Conservation (phyloP, 2,113 vertebrate species). For the Hucho hucho region DNA sequence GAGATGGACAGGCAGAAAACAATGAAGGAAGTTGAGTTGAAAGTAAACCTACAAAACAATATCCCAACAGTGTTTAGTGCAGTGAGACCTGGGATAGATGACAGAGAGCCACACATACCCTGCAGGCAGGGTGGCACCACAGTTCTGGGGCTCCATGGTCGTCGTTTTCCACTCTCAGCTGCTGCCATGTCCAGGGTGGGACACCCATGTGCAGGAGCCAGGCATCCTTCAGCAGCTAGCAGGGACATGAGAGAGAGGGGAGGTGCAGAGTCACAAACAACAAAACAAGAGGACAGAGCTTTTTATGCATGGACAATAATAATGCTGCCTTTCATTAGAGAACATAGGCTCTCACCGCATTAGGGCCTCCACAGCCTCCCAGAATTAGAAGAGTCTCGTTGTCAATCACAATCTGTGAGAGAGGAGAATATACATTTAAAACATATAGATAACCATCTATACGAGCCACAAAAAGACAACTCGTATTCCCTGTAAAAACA, state of each 20-base stretch:
- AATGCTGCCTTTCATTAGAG: not conserved
- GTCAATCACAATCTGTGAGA: conserved; percentile 88
- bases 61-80: not conserved
- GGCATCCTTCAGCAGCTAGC: conserved; percentile 93
- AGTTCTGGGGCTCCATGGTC: conserved; percentile 94
- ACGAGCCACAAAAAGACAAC: not conserved
- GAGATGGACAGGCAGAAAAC: no score
- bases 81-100: not conserved
- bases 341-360: conserved; percentile 82
- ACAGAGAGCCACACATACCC: conserved; percentile 71
- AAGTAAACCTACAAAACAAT: not conserved
- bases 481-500: no score
- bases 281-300: not conserved
- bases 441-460: not conserved
- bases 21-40: not conserved
- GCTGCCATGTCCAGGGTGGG: conserved; percentile 89
- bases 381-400: conserved; percentile 90
- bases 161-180: conserved; percentile 94
- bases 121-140: conserved; percentile 97
- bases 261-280: not conserved
- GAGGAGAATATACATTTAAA: conserved; percentile 9
- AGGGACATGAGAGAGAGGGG: not conserved
- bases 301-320: no score
- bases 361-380: conserved; percentile 96
- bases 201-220: conserved; percentile 91